A percentile compares a stretch with the other conserved stretches of the same genome.
These are phyloP conservation scores for Phaetusa simplex DNA, from an alignment of 2,113 vertebrate species.

Conservation along the genomic window DNA sequence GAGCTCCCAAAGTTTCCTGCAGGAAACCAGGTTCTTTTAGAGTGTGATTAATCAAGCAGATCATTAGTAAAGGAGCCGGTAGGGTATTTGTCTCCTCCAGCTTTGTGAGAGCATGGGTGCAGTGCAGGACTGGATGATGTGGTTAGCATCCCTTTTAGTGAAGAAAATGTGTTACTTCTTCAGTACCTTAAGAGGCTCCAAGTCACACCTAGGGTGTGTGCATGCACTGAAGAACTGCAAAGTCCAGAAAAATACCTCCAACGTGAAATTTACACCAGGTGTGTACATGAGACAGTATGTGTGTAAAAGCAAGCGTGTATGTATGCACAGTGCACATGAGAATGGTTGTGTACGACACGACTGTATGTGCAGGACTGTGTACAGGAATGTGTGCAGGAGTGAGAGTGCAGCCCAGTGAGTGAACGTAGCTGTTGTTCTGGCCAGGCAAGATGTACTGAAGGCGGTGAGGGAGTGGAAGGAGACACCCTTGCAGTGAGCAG, in stretches of 20 bases:
- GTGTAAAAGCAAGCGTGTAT: rapidly evolving
- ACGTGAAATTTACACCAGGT: rapidly evolving
- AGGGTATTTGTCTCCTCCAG: neutral
- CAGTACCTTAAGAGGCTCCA: neutral
- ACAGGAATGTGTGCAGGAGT: neutral
- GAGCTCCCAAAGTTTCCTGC: neutral
- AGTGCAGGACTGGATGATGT: neutral
- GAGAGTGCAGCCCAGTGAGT: neutral
- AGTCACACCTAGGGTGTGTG: neutral
- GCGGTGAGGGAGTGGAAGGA: neutral
- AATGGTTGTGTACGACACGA: neutral
- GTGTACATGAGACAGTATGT: neutral
- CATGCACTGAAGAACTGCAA: neutral
- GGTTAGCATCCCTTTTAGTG: neutral
- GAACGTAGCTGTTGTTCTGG: neutral
- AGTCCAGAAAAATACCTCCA: neutral
- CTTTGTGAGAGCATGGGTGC: neutral
- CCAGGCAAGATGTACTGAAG: neutral
- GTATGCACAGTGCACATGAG: rapidly evolving
- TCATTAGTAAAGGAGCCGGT: neutral
- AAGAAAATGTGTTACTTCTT: neutral
- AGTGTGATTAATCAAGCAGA: neutral
- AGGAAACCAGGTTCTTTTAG: neutral
- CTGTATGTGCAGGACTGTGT: no score
- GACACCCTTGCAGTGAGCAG: neutral